Evolutionary conservation across 2,797 vertebrate species (phyloP).

Genomic region (Aulostomus chinensis): DNA sequence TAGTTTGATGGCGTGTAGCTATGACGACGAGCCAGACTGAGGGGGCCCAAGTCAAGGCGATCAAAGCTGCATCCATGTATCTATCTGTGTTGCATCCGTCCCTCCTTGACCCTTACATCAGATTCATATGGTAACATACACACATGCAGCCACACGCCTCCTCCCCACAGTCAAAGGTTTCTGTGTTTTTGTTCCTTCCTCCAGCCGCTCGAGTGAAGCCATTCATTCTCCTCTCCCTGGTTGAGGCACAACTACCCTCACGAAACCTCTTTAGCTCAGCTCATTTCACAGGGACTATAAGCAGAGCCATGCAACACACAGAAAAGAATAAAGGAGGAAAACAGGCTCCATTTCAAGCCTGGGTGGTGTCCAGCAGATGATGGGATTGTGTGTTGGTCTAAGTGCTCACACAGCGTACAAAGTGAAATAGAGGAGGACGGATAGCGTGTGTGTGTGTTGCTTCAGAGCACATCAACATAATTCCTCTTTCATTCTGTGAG

Average conservation of each 20-base stretch:
- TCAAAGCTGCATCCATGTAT: too few relatives aligned
- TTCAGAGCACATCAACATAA: too few relatives aligned
- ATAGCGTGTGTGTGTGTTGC: too few relatives aligned
- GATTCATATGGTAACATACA: too few relatives aligned
- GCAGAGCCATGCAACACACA: slow-evolving; percentile 48
- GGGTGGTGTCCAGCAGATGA: slow-evolving; percentile 48
- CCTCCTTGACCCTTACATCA: too few relatives aligned
- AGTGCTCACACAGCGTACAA: slow-evolving; percentile 32
- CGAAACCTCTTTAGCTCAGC: slow-evolving; percentile 58
- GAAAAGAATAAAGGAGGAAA: slow-evolving; percentile 51
- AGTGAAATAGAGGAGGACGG: slow-evolving; percentile 17
- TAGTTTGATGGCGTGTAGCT: too few relatives aligned
- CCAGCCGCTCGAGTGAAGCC: slow-evolving; percentile 31
- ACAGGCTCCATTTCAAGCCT: slow-evolving; percentile 64
- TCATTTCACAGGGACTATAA: slow-evolving; percentile 61
- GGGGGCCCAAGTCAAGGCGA: too few relatives aligned
- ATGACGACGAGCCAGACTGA: too few relatives aligned
- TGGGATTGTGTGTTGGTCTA: slow-evolving; percentile 48
- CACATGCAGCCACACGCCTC: too few relatives aligned
- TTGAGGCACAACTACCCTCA: slow-evolving; percentile 38
- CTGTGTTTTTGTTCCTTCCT: slow-evolving; percentile 37
- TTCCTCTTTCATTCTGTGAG: too few relatives aligned
- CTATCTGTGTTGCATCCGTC: too few relatives aligned
- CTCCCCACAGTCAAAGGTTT: slow-evolving; percentile 31
- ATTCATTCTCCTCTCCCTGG: slow-evolving; percentile 45